Evolutionary conservation across 37 sponge, comb jelly and placozoan genomes (phyloP), one percentile per base, ranked within the genome.

Genomic region (Diacarnus erythraeanus): DNA sequence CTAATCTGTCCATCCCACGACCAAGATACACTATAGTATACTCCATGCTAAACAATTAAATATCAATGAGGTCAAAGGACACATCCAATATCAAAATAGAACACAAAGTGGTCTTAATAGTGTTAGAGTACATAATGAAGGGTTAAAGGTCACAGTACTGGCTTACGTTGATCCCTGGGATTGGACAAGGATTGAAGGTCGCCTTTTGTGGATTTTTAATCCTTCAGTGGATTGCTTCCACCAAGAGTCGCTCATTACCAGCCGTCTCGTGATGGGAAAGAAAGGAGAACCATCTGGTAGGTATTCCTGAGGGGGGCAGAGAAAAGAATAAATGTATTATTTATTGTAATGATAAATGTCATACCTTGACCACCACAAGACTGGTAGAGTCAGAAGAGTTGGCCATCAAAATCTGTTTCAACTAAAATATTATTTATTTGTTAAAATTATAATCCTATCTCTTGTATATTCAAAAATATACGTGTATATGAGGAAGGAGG

Each of bases 331-430:
- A 35, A n/a, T 20, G 38, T 64, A 15, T n/a, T 30, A 64, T n/a
- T n/a, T n/a, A n/a, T n/a, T n/a, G 51, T 47, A 47, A 47, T 15
- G 51, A 47, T 47, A 15, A 47, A 47, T 47, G 12, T 47, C 51
- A 47, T 47, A 87, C 88, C 77, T 87, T 87, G 35, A 87, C 77
- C 21, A 87, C 21, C 0, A 64, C 72, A 23, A 87, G 0, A 9
- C 80, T 77, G 43, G 88, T 81, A 29, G 36, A 27, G 22, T 87
- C 72, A 25, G 65, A 43, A 9, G 71, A 70, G 23, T 81, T 68
- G 12, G 71, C 25, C 0, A 34, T 29, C 0, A 87, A 69, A 42
- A 76, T 27, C 12, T 68, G 71, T 44, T 71, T 81, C 41, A 87
- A 77, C 88, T n/a, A n/a, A n/a, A n/a, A n/a, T n/a, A n/a, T n/a